phyloP scores from a whole-genome alignment of 92 coral and sea anemone species.

The Parazoanthus darwini region DNA sequence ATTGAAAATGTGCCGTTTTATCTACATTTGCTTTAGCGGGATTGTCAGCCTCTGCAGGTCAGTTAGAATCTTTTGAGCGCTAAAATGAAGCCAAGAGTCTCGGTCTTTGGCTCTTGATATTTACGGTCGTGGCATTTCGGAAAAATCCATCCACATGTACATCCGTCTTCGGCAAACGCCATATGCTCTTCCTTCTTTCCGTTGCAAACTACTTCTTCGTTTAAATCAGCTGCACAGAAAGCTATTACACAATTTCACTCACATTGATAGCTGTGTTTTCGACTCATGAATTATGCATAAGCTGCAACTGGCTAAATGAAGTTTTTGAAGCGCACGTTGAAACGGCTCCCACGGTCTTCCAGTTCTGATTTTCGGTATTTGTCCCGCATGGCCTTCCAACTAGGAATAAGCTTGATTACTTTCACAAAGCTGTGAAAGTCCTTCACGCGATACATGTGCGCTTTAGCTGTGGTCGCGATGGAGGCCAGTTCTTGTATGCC shows the following conservation, averaged over 20 bases:
- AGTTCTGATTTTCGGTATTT: background rate
- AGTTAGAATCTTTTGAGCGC: too few relatives aligned
- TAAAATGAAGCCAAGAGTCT: too few relatives aligned
- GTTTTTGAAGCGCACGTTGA: background rate
- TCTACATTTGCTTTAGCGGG: too few relatives aligned
- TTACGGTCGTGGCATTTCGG: too few relatives aligned
- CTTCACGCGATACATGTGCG: constrained; percentile 24
- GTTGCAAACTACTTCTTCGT: too few relatives aligned
- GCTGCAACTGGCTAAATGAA: background rate
- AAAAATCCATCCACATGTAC: too few relatives aligned
- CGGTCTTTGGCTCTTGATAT: too few relatives aligned
- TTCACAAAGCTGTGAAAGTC: constrained; percentile 23
- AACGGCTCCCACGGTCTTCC: background rate
- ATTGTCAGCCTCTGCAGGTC: too few relatives aligned
- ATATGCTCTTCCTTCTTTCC: too few relatives aligned
- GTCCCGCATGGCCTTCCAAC: constrained; percentile 6
- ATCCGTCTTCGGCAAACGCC: too few relatives aligned
- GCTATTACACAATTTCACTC: background rate
- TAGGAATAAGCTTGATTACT: constrained; percentile 25
- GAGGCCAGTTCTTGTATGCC: constrained; percentile 35
- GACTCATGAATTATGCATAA: background rate
- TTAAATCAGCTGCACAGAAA: background rate
- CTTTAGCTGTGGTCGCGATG: constrained; percentile 3
- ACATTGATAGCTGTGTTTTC: background rate
- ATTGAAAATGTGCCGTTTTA: too few relatives aligned